These are phyloP conservation scores for Percopsis transmontana DNA, from an alignment of 2,113 vertebrate genomes.

Conservation along the genomic window DNA sequence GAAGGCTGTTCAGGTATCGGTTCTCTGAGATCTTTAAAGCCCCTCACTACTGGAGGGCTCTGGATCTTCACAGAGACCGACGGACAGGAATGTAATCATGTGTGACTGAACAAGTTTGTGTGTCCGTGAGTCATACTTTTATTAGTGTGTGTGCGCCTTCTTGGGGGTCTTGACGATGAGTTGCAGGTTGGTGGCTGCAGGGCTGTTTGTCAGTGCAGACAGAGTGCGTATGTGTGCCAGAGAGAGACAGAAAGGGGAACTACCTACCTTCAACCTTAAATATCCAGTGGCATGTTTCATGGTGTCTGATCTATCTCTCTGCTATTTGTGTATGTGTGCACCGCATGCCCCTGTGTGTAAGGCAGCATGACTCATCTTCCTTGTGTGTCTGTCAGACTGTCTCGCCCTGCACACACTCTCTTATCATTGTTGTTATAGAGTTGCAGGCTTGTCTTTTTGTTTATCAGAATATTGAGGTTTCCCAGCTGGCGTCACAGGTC, in stretches of 20 bases:
- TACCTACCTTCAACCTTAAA: too few species aligned
- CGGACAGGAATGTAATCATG: slow-evolving; percentile 38
- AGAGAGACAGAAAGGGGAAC: too few species aligned
- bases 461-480: too few species aligned
- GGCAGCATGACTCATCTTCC: slow-evolving; percentile 69
- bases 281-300: too few species aligned
- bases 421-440: too few species aligned
- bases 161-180: slow-evolving; percentile 7
- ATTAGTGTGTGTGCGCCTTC: slow-evolving; percentile 13
- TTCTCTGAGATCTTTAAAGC: slow-evolving; percentile 32
- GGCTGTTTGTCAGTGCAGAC: too few species aligned
- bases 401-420: slow-evolving; percentile 30
- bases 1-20: slow-evolving; percentile 54
- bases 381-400: slow-evolving; percentile 57
- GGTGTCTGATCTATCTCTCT: too few species aligned
- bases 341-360: too few species aligned
- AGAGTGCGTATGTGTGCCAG: too few species aligned
- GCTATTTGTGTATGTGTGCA: slow-evolving; percentile 9
- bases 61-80: slow-evolving; percentile 41
- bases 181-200: slow-evolving; percentile 1
- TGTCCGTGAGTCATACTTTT: background rate
- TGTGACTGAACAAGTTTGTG: slow-evolving; percentile 6
- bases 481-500: too few species aligned
- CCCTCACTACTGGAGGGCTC: slow-evolving; percentile 26
- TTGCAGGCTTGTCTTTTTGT: too few species aligned